These are phyloP conservation scores for Chelonus insularis DNA, from an alignment of 1,140 invertebrate species.

Conservation along the genomic window DNA sequence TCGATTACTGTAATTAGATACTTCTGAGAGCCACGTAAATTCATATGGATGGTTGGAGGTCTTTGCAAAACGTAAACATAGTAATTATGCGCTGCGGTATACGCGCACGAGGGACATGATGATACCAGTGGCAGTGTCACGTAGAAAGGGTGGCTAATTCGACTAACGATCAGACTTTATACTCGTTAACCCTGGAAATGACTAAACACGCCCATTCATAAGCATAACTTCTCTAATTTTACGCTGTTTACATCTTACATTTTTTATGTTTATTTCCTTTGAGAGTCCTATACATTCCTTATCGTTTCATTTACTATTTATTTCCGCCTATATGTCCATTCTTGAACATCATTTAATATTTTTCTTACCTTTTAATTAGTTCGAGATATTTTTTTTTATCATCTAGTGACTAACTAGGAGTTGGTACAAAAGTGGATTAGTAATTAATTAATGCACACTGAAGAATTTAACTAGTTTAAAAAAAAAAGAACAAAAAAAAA, in stretches of 20 bases:
- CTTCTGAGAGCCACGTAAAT: not conserved
- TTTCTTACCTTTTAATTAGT: no score
- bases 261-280: no score
- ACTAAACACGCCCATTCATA: slow-evolving; percentile 30
- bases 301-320: no score
- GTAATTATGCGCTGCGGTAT: slow-evolving; percentile 28
- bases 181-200: slow-evolving; percentile 33
- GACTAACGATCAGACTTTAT: slow-evolving; percentile 30
- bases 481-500: no score
- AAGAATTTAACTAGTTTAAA: no score
- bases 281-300: no score
- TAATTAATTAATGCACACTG: no score
- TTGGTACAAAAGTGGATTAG: no score
- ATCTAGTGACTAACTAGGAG: no score
- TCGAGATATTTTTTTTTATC: no score
- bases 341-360: no score
- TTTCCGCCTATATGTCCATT: no score
- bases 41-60: not conserved
- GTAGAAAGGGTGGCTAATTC: slow-evolving; percentile 34
- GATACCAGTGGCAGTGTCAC: slow-evolving; percentile 30
- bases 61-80: slow-evolving; percentile 29
- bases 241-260: slow-evolving; percentile 28
- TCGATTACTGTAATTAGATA: slow-evolving; percentile 30
- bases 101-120: slow-evolving; percentile 8
- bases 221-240: slow-evolving; percentile 36